Percentiles rank a stretch among this genome's conserved stretches.
These are phyloP conservation scores for Silvanus unidentatus DNA, from an alignment of 2,888 invertebrate genomes.

Conservation along the genomic window DNA sequence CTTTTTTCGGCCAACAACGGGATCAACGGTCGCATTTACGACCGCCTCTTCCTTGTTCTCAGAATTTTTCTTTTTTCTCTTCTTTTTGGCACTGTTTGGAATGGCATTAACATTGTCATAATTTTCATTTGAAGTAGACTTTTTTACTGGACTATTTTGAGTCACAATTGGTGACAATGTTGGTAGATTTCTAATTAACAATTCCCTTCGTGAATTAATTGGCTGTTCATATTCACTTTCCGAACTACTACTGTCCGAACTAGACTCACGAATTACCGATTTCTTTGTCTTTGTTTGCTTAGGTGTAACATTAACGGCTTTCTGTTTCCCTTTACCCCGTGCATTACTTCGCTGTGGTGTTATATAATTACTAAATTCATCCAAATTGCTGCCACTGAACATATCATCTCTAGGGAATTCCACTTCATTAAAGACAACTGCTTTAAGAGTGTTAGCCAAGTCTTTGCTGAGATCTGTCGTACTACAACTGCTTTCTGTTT, in stretches of 20 bases:
- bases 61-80: not conserved
- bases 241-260: conserved; percentile 2
- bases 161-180: no score
- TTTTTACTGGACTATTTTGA: no score
- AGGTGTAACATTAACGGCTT: not conserved
- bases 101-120: no score
- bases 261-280: not conserved
- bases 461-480: conserved; percentile 28
- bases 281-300: not conserved
- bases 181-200: no score
- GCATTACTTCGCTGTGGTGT: conserved; percentile 23
- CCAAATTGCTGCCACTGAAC: conserved; percentile 35
- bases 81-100: no score
- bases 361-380: conserved; percentile 36
- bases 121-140: no score
- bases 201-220: no score
- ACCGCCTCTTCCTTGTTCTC: not conserved
- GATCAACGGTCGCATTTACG: not conserved
- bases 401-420: conserved; percentile 37
- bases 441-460: conserved; percentile 24
- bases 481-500: conserved; percentile 38
- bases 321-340: no score
- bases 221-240: conserved; percentile 3
- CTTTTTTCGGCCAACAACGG: not conserved
- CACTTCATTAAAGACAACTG: conserved; percentile 36